Evolutionary conservation across 2,888 invertebrate species (phyloP).

Genomic region (Chrysodeixis includens): DNA sequence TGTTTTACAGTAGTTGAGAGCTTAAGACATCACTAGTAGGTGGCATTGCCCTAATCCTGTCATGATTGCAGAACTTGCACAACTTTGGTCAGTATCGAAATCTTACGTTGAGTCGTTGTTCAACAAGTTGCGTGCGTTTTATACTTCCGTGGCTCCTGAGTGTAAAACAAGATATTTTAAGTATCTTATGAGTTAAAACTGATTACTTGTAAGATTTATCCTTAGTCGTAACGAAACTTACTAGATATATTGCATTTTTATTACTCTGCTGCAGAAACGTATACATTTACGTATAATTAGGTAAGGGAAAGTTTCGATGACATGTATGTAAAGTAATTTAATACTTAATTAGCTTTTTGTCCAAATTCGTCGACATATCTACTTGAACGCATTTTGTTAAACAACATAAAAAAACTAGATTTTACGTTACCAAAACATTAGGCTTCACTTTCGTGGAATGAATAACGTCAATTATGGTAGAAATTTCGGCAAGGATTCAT

Average conservation of each 20-base stretch:
- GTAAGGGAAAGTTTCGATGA: slow-evolving; percentile 26
- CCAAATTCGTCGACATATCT: too few relatives aligned
- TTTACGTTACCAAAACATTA: slow-evolving; percentile 11
- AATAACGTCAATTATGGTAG: slow-evolving; percentile 3
- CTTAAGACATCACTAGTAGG: not conserved
- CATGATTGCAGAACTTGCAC: not conserved
- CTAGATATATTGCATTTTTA: not conserved
- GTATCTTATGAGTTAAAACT: not conserved
- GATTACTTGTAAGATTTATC: not conserved
- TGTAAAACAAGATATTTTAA: not conserved
- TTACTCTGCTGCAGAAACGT: slow-evolving; percentile 47
- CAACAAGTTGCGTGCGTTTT: not conserved
- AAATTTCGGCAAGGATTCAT: slow-evolving; percentile 18
- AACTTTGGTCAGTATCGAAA: not conserved
- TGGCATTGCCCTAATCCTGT: not conserved
- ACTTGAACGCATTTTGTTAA: not conserved
- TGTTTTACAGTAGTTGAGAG: slow-evolving; percentile 2
- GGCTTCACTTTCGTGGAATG: slow-evolving; percentile 6
- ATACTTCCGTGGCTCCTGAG: not conserved
- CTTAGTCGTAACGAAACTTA: not conserved
- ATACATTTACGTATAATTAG: slow-evolving; percentile 54
- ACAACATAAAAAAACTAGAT: not conserved
- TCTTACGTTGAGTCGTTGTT: not conserved
- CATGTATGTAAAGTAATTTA: slow-evolving; percentile 48
- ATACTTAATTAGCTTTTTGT: slow-evolving; percentile 74